phyloP scores from a whole-genome alignment of 37 sponge, comb jelly and placozoan genomes.

The Beroe ovata region DNA sequence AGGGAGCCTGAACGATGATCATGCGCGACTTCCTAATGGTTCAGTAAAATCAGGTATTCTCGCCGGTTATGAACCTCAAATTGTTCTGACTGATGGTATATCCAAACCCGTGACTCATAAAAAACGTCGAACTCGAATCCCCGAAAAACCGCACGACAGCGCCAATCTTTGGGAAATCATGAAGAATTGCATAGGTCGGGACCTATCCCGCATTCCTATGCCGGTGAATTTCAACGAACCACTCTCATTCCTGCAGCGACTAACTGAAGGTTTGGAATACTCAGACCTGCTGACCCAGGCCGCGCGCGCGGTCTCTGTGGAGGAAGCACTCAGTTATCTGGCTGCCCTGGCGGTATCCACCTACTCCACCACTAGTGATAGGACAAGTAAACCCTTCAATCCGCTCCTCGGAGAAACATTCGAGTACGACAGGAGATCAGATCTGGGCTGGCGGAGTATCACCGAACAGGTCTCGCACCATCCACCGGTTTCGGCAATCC shows the following conservation, averaged over 20 bases:
- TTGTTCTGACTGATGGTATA: too few species aligned
- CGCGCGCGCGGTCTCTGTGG: conserved; percentile 69
- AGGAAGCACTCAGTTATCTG: conserved; percentile 79
- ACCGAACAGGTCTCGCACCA: conserved; percentile 98
- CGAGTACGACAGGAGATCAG: conserved; percentile 85
- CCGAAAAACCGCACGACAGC: conserved; percentile 77
- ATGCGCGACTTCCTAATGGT: too few species aligned
- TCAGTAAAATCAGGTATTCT: neutral
- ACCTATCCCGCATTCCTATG: conserved; percentile 94
- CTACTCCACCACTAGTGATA: conserved; percentile 74
- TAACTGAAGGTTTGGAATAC: conserved; percentile 85
- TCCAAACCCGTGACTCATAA: neutral
- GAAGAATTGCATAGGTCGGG: conserved; percentile 97
- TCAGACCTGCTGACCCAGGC: conserved; percentile 77
- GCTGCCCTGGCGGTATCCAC: conserved; percentile 77
- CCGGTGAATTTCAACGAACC: conserved; percentile 99
- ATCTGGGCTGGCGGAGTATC: conserved; percentile 86
- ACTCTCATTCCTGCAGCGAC: conserved; percentile 84
- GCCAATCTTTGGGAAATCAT: conserved; percentile 89
- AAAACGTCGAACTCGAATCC: conserved; percentile 66
- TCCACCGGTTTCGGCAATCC: conserved; percentile 90
- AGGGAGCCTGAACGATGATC: too few species aligned
- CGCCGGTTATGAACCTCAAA: neutral
- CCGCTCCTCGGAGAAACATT: conserved; percentile 94
- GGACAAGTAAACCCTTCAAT: conserved; percentile 93